Base-by-base conservation (phyloP, 2,797 vertebrate species). In the Parotocinclus haroldoi region DNA sequence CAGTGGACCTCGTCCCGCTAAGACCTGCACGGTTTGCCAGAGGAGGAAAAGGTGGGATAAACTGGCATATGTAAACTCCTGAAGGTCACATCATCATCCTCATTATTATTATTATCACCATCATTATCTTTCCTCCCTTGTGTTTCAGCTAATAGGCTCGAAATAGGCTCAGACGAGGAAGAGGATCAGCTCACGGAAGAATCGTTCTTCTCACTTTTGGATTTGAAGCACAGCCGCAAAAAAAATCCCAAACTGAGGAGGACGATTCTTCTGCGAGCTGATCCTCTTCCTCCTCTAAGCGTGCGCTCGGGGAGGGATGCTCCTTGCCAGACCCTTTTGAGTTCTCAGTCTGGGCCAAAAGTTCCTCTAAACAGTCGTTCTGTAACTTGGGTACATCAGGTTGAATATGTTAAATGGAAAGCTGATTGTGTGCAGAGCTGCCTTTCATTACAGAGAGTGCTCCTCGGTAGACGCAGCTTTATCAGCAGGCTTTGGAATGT, bases 211-310 rank as follows among this genome's bases (percentile, higher is more conserved):
- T 76, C 70, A 74, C 65, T 72, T 71, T 68, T 58, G 58, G 56
- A 75, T 36, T 61, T 79, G 72, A 68, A 78, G 13, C 5, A 10
- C 37, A 53, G 61, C 72, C 72, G 58, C 16, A 52, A 39, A 63
- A 58, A n/a, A 68, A 75, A 74, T 57, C 60, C 53, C 10, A 72
- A 70, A 76, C 55, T n/a, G n/a, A n/a, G n/a, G n/a, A n/a, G n/a
- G n/a, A n/a, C n/a, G n/a, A n/a, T n/a, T n/a, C n/a, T n/a, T n/a
- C n/a, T n/a, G n/a, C n/a, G n/a, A n/a, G n/a, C n/a, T n/a, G n/a
- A n/a, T n/a, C n/a, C n/a, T n/a, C n/a, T n/a, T n/a, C n/a, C n/a
- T n/a, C n/a, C n/a, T 51, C 63, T 56, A 69, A 71, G 69, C 46
- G 60, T 63, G 42, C 36, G 10, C 56, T 73, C 27, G 36, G 38